Evolutionary conservation across 1,140 invertebrate genomes (phyloP).

Genomic region (Heliconius congener): DNA sequence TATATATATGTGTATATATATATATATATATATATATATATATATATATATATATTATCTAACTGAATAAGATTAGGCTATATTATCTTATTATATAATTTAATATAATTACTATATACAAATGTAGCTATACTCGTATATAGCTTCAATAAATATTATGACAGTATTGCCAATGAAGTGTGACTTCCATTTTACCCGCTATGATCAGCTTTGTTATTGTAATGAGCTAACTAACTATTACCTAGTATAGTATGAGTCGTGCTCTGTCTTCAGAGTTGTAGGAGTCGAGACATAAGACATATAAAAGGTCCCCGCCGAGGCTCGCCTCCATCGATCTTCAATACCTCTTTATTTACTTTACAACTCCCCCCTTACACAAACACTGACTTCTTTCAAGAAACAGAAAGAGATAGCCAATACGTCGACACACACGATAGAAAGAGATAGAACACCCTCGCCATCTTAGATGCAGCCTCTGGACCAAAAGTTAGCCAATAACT

Average conservation of each 20-base stretch:
- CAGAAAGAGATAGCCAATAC: constrained; percentile 49
- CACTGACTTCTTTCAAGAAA: constrained; percentile 73
- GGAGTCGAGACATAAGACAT: background rate
- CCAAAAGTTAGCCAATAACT: constrained; percentile 77
- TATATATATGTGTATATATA: too few relatives aligned
- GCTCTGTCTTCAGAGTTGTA: background rate
- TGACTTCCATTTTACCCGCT: background rate
- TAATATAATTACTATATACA: too few relatives aligned
- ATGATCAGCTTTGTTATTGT: background rate
- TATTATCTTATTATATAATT: too few relatives aligned
- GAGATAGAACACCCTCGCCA: constrained; percentile 61
- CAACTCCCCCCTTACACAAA: constrained; percentile 62
- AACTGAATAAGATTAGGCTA: too few relatives aligned
- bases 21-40: too few relatives aligned
- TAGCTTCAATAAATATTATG: too few relatives aligned
- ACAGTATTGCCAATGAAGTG: background rate
- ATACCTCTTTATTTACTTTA: constrained; percentile 69
- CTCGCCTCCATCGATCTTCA: constrained; percentile 50
- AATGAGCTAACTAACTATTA: background rate
- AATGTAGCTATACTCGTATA: too few relatives aligned
- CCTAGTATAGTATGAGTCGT: too few relatives aligned
- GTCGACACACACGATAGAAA: constrained; percentile 36
- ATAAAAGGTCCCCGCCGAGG: background rate
- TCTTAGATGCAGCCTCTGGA: constrained; percentile 76
- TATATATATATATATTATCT: too few relatives aligned